These are phyloP conservation scores for Phainopepla nitens DNA, from an alignment of 2,113 vertebrate genomes.

Conservation along the genomic window DNA sequence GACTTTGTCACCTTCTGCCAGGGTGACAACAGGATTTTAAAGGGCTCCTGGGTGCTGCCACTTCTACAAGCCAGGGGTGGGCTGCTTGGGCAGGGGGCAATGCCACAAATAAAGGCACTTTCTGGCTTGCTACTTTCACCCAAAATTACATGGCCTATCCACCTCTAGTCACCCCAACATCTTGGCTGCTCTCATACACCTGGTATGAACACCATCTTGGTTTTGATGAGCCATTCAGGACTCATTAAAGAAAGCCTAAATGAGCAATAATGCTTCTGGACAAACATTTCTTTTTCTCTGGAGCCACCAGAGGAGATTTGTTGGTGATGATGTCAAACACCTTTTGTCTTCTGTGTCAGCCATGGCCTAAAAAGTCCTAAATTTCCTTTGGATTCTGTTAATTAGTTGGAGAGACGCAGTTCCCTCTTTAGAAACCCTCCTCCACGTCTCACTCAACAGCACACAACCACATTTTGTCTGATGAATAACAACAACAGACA, in stretches of 20 bases:
- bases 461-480: background rate
- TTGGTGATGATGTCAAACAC: background rate
- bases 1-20: background rate
- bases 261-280: background rate
- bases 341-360: background rate
- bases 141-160: background rate
- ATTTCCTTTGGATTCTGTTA: background rate
- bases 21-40: background rate
- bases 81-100: background rate
- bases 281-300: background rate
- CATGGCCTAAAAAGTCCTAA: background rate
- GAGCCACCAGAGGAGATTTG: background rate
- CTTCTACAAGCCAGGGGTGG: background rate
- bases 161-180: background rate
- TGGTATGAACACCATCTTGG: accelerated
- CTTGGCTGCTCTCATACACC: background rate
- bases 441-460: background rate
- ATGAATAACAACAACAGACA: background rate
- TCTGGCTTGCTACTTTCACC: background rate
- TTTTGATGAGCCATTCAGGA: background rate
- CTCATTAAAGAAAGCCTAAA: background rate
- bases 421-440: background rate
- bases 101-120: background rate
- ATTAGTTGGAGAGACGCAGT: background rate
- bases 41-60: background rate